Base-by-base conservation (phyloP, 2,888 invertebrate genomes). In the Tenodera sinensis region DNA sequence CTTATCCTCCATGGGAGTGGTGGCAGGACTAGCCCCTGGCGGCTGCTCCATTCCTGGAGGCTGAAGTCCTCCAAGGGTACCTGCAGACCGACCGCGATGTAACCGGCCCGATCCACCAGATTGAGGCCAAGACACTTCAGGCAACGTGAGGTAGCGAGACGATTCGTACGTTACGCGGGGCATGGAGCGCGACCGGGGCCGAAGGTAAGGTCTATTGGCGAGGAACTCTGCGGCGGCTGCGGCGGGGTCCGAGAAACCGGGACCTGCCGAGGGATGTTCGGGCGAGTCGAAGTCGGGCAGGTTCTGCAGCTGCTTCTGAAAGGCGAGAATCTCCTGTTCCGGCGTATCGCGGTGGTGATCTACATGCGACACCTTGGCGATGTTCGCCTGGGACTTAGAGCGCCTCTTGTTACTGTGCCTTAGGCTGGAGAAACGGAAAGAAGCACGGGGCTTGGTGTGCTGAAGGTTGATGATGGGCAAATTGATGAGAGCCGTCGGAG, bases 231-330 rank as follows among this genome's bases (percentile, higher is more conserved):
- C 90, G 90, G 92, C 91, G 88, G 92, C 90, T 88, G 92, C 89
- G 91, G 92, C 92, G 15, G 92, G 92, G 88, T 91, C 91, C n/a
- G 91, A 90, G 42, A 83, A 83, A 27, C 84, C 90, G 28, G 85
- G 84, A 4, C 89, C 85, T 28, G 54, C 88, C n/a, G 91, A 90
- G 15, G 92, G 92, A 82, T 92, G 92, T 90, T 93, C 93, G 6
- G 93, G 92, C n/a, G 93, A 92, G 90, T 93, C 93, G 90, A 93
- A 93, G 91, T 93, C 93, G 0, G 95, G 95, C 89, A 95, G 92
- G 92, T 95, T 95, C 91, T 95, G 95, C 34, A 95, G 93, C 91
- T 95, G 94, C 90, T 94, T 92, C 92, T 95, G 95, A 91, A 95
- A 94, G 83, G 94, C 94, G 54, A 94, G 92, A 84, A 95, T 94